Evolutionary conservation across 2,888 invertebrate species (phyloP).

Genomic region (Parnassius apollo): DNA sequence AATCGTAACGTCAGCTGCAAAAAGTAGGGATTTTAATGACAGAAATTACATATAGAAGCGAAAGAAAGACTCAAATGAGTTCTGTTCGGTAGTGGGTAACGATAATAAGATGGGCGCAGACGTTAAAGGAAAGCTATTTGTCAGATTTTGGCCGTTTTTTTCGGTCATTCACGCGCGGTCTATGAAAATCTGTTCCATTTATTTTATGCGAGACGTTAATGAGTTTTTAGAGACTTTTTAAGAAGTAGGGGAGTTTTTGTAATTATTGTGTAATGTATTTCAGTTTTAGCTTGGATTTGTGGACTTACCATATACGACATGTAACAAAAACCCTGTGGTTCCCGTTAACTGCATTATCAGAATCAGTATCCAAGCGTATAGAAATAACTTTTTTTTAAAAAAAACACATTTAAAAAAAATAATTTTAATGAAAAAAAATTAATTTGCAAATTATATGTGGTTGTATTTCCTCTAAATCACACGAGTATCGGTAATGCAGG

Average conservation of each 20-base stretch:
- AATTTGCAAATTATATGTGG: too few relatives aligned
- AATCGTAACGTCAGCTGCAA: conserved; percentile 34
- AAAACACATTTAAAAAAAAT: too few relatives aligned
- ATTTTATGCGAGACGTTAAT: conserved; percentile 66
- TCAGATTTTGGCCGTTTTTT: conserved; percentile 79
- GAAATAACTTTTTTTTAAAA: too few relatives aligned
- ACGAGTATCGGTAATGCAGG: too few relatives aligned
- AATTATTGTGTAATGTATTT: too few relatives aligned
- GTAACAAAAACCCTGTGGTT: too few relatives aligned
- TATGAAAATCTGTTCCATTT: conserved; percentile 80
- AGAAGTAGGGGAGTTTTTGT: background rate
- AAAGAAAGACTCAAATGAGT: conserved; percentile 75
- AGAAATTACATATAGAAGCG: conserved; percentile 47
- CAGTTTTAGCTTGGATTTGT: too few relatives aligned
- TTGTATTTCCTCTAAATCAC: too few relatives aligned
- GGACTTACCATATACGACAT: too few relatives aligned
- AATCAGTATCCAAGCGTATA: too few relatives aligned
- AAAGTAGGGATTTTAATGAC: conserved; percentile 43
- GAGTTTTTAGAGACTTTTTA: conserved; percentile 47
- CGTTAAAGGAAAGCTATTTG: conserved; percentile 81
- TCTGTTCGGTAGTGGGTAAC: conserved; percentile 79
- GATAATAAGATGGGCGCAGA: conserved; percentile 81
- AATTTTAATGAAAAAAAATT: too few relatives aligned
- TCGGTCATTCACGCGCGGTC: conserved; percentile 68
- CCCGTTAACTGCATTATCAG: too few relatives aligned